Evolutionary conservation across 2,888 invertebrate species (phyloP), one percentile per base, ranked within the genome.

Genomic region (Brachyptera risi): DNA sequence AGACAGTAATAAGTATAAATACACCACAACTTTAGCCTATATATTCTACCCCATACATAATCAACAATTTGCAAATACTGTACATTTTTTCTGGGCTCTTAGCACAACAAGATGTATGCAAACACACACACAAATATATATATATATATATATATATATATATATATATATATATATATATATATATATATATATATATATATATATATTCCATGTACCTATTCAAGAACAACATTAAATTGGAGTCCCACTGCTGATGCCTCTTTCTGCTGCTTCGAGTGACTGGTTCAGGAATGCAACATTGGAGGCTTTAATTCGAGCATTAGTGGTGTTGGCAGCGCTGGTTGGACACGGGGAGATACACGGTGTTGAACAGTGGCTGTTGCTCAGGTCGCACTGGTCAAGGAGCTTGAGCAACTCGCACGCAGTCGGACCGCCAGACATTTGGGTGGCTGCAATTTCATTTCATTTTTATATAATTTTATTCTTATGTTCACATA

Each of bases 341-440:
- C 77, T 74, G 1, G 82, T 81, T 0, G 86, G 84, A 63, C 86
- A 86, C 11, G 85, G 90, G 60, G 89, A 92, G 67, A 89, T 82
- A 68, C 88, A 92, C 65, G 92, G 93, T 1, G 87, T 89, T 2
- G 87, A 87, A 69, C 83, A 83, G 62, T 86, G 80, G 63, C 88
- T 88, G 73, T 87, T 88, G 72, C 89, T 90, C 66, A 97, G 81
- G 75, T 97, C 97, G 78, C 96, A 96, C 68, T 95, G 94, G 68
- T 97, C 95, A 67, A 98, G 81, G 65, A 97, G 80, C 26, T 90
- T 86, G 69, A 98, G 84, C 64, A 98, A 79, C 78, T 98, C 97
- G 72, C 90, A 88, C 1, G 96, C 87, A 1, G 88, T 87, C 27
- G 97, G 97, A n/a, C 97, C 96, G 65, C 95, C 95, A 66, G 88